Evolutionary conservation across 1,140 invertebrate genomes (phyloP).

Genomic region (Pachypeltis micranthus): DNA sequence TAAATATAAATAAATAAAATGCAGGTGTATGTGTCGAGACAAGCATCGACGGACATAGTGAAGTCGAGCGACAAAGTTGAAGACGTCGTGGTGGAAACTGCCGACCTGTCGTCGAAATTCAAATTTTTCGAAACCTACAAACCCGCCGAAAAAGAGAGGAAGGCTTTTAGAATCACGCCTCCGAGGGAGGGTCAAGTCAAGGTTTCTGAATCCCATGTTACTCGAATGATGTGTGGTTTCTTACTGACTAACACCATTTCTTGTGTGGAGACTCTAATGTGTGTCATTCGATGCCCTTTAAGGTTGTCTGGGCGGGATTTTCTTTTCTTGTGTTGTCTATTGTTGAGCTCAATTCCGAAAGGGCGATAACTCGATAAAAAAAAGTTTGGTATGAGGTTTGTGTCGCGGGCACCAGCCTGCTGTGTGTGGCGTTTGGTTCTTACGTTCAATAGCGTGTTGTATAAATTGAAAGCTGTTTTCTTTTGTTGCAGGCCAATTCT

Average conservation of each 20-base stretch:
- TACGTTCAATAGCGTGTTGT: background rate
- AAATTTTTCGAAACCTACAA: constrained; percentile 84
- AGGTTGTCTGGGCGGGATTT: background rate
- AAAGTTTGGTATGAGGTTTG: no score
- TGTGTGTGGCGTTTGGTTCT: no score
- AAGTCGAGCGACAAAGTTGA: constrained; percentile 55
- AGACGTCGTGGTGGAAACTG: constrained; percentile 64
- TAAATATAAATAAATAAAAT: constrained; percentile 15
- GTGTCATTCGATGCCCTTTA: no score
- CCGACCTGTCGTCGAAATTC: constrained; percentile 70
- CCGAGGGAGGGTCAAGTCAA: constrained; percentile 59
- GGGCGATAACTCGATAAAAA: no score
- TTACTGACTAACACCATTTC: background rate
- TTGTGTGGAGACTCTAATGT: no score
- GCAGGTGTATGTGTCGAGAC: constrained; percentile 14
- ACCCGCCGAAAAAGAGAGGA: constrained; percentile 53
- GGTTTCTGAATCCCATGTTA: no score
- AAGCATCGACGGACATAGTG: constrained; percentile 46
- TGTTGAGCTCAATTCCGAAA: no score
- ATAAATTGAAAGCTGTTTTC: background rate
- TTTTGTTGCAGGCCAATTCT: constrained; percentile 42
- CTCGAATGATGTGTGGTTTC: no score
- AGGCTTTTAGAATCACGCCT: constrained; percentile 72
- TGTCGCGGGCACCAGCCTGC: background rate
- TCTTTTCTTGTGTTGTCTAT: background rate